Evolutionary conservation across 2,888 invertebrate genomes (phyloP), one percentile per base, ranked within the genome.

Genomic region (Hypena proboscidalis): DNA sequence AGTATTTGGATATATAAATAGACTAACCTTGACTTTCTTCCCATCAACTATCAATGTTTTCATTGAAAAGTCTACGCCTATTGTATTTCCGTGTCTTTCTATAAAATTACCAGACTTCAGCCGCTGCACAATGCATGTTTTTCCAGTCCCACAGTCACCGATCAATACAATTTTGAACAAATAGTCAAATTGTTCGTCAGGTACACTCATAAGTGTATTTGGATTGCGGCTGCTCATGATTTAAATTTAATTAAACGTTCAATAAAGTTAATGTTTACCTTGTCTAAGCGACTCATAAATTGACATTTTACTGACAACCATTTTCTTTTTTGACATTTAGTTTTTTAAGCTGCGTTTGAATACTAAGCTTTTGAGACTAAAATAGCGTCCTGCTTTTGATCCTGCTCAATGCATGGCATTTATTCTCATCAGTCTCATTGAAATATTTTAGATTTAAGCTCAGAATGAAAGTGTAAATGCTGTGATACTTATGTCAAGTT

Each of bases 51-150:
- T 93, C 23, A 99, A 93, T 37, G 98, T 98, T 93, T 98, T 98
- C 98, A 98, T 99, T 50, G 98, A 98, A 92, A 99, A 99, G 89
- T 99, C 98, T 41, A 99, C 98, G 55, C 98, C 98, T 77, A 99
- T 99, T 31, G 99, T 99, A 80, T 97, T 98, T 45, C 98, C 98
- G 89, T 98, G 98, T 61, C 96, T 93, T 90, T 99, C 98, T 59
- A 98, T 95, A 78, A 97, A 99, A 67, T 97, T 97, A 47, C 98
- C 99, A 50, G 97, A 97, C 84, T 97, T 97, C 85, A 99, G 96
- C 65, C 98, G 94, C 86, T 98, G 98, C 46, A 99, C 98, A 61
- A 99, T 96, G 75, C 96, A 98, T 51, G 98, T 98, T 92, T 98
- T 98, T 15, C 98, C 97, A 19, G 96, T 95, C 14, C 96, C 96